Evolutionary conservation across 2,797 vertebrate species (phyloP).

Genomic region (Darevskia mixta): DNA sequence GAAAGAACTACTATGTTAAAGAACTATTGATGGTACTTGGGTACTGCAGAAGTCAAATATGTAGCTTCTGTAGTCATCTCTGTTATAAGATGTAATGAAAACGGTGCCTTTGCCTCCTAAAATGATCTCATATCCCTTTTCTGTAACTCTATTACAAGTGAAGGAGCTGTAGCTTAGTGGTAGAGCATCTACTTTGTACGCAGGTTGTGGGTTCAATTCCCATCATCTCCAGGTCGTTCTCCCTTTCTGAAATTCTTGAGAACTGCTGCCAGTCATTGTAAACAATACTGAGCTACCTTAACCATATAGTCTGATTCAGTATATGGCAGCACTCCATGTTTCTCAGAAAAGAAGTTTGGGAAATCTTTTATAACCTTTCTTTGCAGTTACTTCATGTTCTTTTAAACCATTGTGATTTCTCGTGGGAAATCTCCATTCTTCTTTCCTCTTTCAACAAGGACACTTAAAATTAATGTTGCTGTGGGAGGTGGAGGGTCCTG

Average conservation of each 20-base stretch:
- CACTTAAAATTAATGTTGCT: slow-evolving; percentile 13
- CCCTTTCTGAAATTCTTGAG: no score
- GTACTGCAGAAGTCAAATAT: not conserved
- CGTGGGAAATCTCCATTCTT: not conserved
- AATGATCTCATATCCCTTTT: not conserved
- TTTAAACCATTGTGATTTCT: not conserved
- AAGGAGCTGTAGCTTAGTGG: no score
- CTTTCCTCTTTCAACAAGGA: not conserved
- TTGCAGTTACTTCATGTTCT: not conserved
- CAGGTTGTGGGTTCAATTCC: no score
- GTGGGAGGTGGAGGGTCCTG: not conserved
- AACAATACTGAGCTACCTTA: no score
- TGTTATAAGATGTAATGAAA: not conserved
- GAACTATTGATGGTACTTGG: not conserved
- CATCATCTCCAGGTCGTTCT: no score
- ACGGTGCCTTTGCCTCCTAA: not conserved
- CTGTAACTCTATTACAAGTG: not conserved
- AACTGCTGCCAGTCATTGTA: no score
- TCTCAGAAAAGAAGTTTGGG: no score
- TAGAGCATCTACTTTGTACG: no score
- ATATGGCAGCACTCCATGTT: no score
- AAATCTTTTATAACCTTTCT: not conserved
- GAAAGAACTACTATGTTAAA: not conserved
- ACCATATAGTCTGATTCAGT: no score
- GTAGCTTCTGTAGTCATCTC: not conserved